Conservation (phyloP, 1,140 invertebrate species). For the Whitmania pigra region DNA sequence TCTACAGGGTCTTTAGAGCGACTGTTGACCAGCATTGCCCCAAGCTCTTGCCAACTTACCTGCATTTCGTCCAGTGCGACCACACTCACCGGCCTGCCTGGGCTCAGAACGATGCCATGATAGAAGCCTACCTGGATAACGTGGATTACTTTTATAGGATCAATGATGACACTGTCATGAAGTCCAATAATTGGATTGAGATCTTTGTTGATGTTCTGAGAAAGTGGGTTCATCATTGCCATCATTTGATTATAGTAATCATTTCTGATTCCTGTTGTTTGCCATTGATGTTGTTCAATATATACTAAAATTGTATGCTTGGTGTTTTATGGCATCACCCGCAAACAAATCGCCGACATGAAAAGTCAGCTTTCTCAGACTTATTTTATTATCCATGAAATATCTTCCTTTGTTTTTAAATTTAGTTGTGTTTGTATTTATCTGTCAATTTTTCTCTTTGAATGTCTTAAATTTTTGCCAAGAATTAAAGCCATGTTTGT, state of each 20-base stretch:
- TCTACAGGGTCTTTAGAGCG: constrained; percentile 11
- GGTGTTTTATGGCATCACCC: neutral
- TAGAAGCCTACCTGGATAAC: constrained; percentile 24
- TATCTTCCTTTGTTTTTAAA: neutral
- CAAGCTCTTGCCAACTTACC: neutral
- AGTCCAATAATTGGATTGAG: constrained; percentile 19
- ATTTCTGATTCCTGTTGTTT: neutral
- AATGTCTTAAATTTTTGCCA: too few relatives aligned
- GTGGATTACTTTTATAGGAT: constrained; percentile 24
- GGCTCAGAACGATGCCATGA: constrained; percentile 26
- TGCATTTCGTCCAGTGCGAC: constrained; percentile 24
- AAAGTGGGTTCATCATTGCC: neutral
- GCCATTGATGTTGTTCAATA: too few relatives aligned
- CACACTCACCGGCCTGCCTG: constrained; percentile 20
- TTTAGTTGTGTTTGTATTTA: neutral
- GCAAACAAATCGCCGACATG: neutral
- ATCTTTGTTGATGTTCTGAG: constrained; percentile 19
- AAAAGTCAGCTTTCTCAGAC: too few relatives aligned
- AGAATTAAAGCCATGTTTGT: too few relatives aligned
- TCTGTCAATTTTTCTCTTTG: neutral
- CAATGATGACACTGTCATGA: constrained; percentile 23
- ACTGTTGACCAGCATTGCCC: constrained; percentile 6
- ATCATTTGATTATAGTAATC: neutral
- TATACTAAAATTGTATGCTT: neutral
- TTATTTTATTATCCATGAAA: neutral